Conservation (phyloP, 1,140 invertebrate species). For the Ostrea edulis region DNA sequence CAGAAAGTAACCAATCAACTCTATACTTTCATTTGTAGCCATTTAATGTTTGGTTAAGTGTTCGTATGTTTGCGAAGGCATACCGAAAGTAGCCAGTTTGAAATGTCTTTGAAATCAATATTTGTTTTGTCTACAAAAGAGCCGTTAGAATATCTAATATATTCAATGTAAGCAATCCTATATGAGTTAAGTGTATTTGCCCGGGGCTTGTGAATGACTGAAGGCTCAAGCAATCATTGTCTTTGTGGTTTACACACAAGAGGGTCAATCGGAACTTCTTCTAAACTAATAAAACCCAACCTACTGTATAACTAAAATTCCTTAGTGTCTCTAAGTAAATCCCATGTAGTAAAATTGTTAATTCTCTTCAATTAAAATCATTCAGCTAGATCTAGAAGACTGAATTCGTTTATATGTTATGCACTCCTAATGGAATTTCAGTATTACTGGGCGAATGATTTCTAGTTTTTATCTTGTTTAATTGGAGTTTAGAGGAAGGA, state of each 20-base stretch:
- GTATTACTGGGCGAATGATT: not conserved
- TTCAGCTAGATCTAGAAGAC: too few species aligned
- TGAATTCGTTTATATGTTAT: not conserved
- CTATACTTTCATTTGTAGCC: not conserved
- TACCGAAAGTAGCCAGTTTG: conserved; percentile 7
- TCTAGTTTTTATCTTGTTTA: conserved; percentile 22
- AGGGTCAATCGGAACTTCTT: not conserved
- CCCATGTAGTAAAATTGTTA: too few species aligned
- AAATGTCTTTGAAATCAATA: conserved; percentile 33
- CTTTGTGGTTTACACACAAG: not conserved
- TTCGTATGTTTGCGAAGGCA: conserved; percentile 30
- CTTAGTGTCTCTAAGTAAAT: too few species aligned
- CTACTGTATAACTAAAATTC: not conserved
- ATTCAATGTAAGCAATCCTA: not conserved
- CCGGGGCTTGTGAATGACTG: conserved; percentile 6
- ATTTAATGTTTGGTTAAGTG: conserved; percentile 17
- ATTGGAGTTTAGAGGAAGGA: not conserved
- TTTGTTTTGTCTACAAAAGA: conserved; percentile 24
- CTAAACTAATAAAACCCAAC: not conserved
- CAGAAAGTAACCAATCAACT: not conserved
- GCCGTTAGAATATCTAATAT: not conserved
- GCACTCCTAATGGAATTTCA: not conserved
- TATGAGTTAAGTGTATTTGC: conserved; percentile 7
- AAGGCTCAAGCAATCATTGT: not conserved
- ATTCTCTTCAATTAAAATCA: too few species aligned